Evolutionary conservation across 2,113 vertebrate genomes (phyloP).

Genomic region (Scolopax mira): DNA sequence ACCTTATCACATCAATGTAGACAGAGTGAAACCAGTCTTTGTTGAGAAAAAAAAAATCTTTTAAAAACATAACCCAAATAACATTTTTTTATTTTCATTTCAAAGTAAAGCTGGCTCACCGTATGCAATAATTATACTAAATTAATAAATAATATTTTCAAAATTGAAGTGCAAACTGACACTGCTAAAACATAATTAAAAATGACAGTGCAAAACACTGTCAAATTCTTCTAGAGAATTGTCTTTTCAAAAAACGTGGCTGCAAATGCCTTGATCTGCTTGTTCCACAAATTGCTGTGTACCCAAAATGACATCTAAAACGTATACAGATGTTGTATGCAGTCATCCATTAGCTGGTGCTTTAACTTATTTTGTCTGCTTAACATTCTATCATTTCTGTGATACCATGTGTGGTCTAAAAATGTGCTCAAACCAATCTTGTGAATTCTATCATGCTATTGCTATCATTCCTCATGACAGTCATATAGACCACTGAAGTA

Average conservation of each 20-base stretch:
- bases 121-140: neutral
- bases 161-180: neutral
- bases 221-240: neutral
- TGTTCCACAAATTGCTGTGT: slow-evolving; percentile 25
- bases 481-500: neutral
- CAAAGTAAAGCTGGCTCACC: neutral
- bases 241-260: neutral
- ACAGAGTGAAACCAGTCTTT: neutral
- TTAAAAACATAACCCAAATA: neutral
- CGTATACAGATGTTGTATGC: neutral
- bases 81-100: neutral
- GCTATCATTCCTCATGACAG: neutral
- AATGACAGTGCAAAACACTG: neutral
- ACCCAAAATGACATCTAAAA: slow-evolving; percentile 31
- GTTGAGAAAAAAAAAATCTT: neutral
- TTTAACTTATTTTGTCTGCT: slow-evolving; percentile 11
- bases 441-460: neutral
- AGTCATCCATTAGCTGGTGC: neutral
- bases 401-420: neutral
- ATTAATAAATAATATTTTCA: slow-evolving; percentile 32
- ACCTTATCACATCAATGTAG: neutral
- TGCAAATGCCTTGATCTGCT: slow-evolving; percentile 12
- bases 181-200: slow-evolving; percentile 3
- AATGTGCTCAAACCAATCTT: neutral
- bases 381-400: neutral